Percentiles rank a stretch among this genome's conserved stretches.
phyloP scores from a whole-genome alignment of 2,888 invertebrate genomes.

The Dasysyrphus albostriatus region DNA sequence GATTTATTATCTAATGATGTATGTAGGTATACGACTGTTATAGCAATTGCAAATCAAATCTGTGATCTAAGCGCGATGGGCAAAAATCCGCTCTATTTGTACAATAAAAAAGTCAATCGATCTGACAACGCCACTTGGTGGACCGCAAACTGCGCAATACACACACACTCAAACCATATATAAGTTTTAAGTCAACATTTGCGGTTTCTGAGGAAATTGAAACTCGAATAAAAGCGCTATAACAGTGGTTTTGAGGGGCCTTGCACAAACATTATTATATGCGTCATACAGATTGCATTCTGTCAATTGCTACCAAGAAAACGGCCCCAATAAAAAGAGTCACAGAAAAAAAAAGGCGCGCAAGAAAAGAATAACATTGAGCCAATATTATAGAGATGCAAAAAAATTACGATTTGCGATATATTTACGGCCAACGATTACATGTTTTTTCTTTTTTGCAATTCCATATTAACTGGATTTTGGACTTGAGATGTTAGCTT shows the following conservation, averaged over 20 bases:
- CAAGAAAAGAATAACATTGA: conserved; percentile 18
- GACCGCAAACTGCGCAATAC: conserved; percentile 44
- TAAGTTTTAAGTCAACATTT: conserved; percentile 42
- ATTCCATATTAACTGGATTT: conserved; percentile 28
- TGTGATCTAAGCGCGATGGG: conserved; percentile 28
- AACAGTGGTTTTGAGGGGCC: conserved; percentile 2
- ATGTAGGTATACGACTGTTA: conserved; percentile 57
- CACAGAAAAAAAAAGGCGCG: conserved; percentile 11
- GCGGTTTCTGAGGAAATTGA: conserved; percentile 58
- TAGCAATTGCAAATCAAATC: conserved; percentile 42
- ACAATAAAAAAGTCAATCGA: conserved; percentile 52
- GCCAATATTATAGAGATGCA: neutral
- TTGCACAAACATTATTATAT: neutral
- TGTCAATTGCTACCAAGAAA: conserved; percentile 49
- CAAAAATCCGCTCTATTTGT: conserved; percentile 39
- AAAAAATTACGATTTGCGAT: conserved; percentile 36
- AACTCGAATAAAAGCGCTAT: conserved; percentile 35
- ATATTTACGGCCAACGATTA: conserved; percentile 51
- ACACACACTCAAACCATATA: neutral
- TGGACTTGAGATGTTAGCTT: conserved; percentile 31
- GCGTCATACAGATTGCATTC: conserved; percentile 29
- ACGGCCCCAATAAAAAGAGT: conserved; percentile 22
- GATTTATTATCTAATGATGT: conserved; percentile 66
- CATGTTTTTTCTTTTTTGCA: conserved; percentile 26
- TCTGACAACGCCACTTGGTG: conserved; percentile 33